Percentiles rank a stretch among this genome's conserved stretches.
Evolutionary conservation across 1,140 invertebrate species (phyloP).

Genomic region (Achatina immaculata): DNA sequence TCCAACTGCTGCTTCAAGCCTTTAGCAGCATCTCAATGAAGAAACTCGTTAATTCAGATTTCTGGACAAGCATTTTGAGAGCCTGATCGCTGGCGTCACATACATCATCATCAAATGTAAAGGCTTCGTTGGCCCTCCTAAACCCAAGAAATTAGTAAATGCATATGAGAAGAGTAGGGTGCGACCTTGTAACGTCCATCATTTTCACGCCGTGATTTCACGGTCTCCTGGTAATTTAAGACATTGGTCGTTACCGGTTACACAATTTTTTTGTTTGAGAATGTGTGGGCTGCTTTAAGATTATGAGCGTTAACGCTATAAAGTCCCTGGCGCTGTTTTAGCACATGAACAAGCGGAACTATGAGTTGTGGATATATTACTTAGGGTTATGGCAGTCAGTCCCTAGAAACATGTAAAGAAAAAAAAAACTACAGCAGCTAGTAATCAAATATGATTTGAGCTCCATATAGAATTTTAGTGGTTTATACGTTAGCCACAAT

Average conservation of each 20-base stretch:
- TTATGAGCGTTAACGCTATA: too few species aligned
- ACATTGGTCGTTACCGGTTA: not conserved
- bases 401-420: too few species aligned
- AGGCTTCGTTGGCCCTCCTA: not conserved
- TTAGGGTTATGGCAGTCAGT: too few species aligned
- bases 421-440: too few species aligned
- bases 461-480: too few species aligned
- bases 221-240: not conserved
- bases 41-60: constrained; percentile 26
- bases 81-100: constrained; percentile 22
- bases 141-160: constrained; percentile 26
- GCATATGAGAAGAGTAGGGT: constrained; percentile 7
- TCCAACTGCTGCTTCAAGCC: constrained; percentile 3
- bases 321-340: too few species aligned
- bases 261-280: not conserved
- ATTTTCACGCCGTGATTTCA: not conserved
- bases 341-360: too few species aligned
- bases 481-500: too few species aligned
- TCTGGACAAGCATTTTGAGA: constrained; percentile 26
- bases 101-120: constrained; percentile 33
- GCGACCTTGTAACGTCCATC: not conserved
- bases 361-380: too few species aligned
- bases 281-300: too few species aligned
- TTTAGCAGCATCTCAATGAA: constrained; percentile 6
- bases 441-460: too few species aligned